Conservation (phyloP, 2,888 invertebrate genomes). For the Temnothorax unifasciatus region DNA sequence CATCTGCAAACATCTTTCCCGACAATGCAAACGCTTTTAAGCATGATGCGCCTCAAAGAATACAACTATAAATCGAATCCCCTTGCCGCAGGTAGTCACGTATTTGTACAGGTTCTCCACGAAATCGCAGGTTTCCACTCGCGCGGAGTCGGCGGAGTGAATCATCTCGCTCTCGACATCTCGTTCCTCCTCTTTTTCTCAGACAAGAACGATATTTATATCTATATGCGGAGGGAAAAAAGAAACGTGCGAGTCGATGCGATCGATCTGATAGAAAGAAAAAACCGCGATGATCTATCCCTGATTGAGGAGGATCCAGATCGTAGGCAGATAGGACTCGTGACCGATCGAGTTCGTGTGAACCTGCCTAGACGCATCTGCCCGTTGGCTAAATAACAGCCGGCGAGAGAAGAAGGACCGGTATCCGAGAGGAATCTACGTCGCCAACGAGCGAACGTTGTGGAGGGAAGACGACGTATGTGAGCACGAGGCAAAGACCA, state of each 20-base stretch:
- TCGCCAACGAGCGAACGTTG: constrained; percentile 52
- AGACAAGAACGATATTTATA: constrained; percentile 22
- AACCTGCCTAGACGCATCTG: constrained; percentile 65
- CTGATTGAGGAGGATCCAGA: constrained; percentile 62
- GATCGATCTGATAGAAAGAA: constrained; percentile 45
- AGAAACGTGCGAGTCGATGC: constrained; percentile 19
- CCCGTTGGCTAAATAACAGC: constrained; percentile 65
- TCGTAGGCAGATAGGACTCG: constrained; percentile 64
- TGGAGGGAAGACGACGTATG: constrained; percentile 24
- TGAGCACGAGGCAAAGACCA: constrained; percentile 23
- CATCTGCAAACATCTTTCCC: constrained; percentile 39
- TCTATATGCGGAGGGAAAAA: background rate
- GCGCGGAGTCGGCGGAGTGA: constrained; percentile 12
- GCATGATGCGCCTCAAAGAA: constrained; percentile 39
- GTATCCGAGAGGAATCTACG: constrained; percentile 66
- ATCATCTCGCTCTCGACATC: constrained; percentile 22
- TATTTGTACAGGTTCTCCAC: constrained; percentile 67
- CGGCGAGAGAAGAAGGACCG: constrained; percentile 37
- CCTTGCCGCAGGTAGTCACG: constrained; percentile 71
- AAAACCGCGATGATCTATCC: constrained; percentile 50
- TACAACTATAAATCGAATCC: constrained; percentile 59
- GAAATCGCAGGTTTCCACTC: constrained; percentile 50
- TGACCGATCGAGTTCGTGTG: constrained; percentile 62
- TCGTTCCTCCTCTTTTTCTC: background rate
- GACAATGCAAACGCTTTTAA: constrained; percentile 55